These are phyloP conservation scores for Sciurus vulgaris DNA, from an alignment of 2,797 vertebrate genomes.

Conservation along the genomic window DNA sequence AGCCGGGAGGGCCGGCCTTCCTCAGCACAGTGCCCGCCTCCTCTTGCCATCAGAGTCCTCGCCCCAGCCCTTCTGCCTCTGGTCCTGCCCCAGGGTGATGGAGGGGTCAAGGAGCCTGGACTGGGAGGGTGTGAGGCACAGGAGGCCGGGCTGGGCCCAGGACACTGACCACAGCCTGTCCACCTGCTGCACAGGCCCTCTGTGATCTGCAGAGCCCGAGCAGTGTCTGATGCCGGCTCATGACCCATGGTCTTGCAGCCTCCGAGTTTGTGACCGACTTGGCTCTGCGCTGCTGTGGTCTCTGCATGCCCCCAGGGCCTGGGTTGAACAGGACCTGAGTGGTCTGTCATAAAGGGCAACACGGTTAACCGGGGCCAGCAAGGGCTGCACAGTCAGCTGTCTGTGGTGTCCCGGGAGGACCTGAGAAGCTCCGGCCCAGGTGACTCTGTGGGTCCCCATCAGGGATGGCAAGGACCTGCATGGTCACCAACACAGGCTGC, in stretches of 20 bases:
- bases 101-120: too few relatives aligned
- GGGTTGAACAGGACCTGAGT: too few relatives aligned
- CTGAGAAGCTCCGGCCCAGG: not conserved
- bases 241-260: not conserved
- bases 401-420: not conserved
- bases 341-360: rapidly evolving
- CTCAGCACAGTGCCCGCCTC: not conserved
- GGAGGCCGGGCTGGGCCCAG: too few relatives aligned
- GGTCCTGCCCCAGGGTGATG: not conserved
- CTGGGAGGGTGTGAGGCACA: not conserved
- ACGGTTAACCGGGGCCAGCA: too few relatives aligned
- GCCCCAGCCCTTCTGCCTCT: too few relatives aligned
- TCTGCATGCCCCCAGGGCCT: too few relatives aligned
- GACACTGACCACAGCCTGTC: too few relatives aligned
- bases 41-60: not conserved
- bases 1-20: not conserved
- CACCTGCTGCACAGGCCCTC: too few relatives aligned
- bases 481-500: rapidly evolving
- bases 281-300: too few relatives aligned
- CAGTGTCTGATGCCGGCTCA: not conserved
- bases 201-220: too few relatives aligned
- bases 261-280: not conserved
- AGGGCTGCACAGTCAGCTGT: too few relatives aligned
- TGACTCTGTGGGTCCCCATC: too few relatives aligned
- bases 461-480: rapidly evolving